Base-by-base conservation (phyloP, 2,888 invertebrate species). In the Perizoma flavofasciatum region DNA sequence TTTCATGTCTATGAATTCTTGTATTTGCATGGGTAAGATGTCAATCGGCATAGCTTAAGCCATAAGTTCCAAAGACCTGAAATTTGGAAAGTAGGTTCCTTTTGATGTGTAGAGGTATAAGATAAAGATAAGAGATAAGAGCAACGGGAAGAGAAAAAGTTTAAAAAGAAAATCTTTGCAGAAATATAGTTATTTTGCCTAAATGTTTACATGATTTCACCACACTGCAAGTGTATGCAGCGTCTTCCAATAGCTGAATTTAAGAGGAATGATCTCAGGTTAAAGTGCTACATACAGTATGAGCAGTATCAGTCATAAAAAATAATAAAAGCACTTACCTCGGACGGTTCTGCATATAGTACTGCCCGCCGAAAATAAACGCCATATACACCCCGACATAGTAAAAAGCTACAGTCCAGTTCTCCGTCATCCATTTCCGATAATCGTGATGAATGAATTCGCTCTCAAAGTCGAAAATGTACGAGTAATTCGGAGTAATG, bases 401-500 rank as follows among this genome's bases (percentile, higher is more conserved):
- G 79, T 98, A 97, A 89, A 98, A 97, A 57, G 97, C 97, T 81
- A 96, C 95, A 59, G 97, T 97, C 99, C 99, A 99, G 88, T 99
- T 97, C 77, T 97, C 95, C 71, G 96, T 95, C 98, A 99, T 99
- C 98, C 98, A 99, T 90, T 95, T 95, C 82, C 96, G 95, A 74
- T 97, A 97, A 73, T 96, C 95, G 77, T 96, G 94, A 81, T 98
- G 97, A 81, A 97, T 96, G 88, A 98, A 99, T 82, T 97, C 96
- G 83, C 96, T 96, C 92, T 99, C 99, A 82, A 99, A 98, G 79
- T 97, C 96, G 92, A 99, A 98, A 83, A 98, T 95, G 87, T 97
- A 97, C 47, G 98, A 97, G 89, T 98, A 98, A 89, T 98, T 98
- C 66, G 97, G 97, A 66, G 96, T 94, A 61, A 89, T 83, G 74